These are phyloP conservation scores for Paedocypris micromegethes DNA, from an alignment of 2,797 vertebrate species.

Conservation along the genomic window DNA sequence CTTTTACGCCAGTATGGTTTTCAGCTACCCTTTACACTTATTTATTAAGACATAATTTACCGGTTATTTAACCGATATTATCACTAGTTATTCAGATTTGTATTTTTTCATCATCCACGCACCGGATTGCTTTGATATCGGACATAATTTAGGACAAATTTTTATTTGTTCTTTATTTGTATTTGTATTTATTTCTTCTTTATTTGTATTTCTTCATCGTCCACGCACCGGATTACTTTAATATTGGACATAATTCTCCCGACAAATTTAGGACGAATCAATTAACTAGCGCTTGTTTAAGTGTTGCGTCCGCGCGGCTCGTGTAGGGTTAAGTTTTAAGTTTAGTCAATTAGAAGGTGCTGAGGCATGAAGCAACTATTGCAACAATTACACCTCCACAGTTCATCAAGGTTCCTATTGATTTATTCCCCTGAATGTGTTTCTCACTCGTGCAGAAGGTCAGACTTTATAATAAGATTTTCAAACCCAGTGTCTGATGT, in stretches of 20 bases:
- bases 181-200: no score
- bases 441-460: constrained; percentile 15
- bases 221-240: background rate
- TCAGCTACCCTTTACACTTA: no score
- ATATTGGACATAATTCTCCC: constrained; percentile 30
- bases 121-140: constrained; percentile 34
- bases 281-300: constrained; percentile 28
- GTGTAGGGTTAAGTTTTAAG: constrained; percentile 21
- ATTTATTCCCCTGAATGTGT: constrained; percentile 23
- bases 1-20: no score
- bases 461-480: constrained; percentile 1
- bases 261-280: constrained; percentile 43
- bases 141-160: constrained; percentile 13
- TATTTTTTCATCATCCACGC: constrained; percentile 41
- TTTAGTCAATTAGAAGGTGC: constrained; percentile 31
- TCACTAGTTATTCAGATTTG: constrained; percentile 5
- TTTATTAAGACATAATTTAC: no score
- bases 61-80: no score
- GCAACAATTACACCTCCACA: constrained; percentile 23
- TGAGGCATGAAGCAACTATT: constrained; percentile 26
- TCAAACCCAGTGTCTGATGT: constrained; percentile 13
- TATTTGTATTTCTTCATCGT: no score
- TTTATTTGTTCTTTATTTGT: no score
- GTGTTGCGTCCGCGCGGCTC: constrained; percentile 21
- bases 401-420: constrained; percentile 35